These are phyloP conservation scores for Dromococcyx pavoninus DNA, from an alignment of 2,797 vertebrate genomes.

Conservation along the genomic window DNA sequence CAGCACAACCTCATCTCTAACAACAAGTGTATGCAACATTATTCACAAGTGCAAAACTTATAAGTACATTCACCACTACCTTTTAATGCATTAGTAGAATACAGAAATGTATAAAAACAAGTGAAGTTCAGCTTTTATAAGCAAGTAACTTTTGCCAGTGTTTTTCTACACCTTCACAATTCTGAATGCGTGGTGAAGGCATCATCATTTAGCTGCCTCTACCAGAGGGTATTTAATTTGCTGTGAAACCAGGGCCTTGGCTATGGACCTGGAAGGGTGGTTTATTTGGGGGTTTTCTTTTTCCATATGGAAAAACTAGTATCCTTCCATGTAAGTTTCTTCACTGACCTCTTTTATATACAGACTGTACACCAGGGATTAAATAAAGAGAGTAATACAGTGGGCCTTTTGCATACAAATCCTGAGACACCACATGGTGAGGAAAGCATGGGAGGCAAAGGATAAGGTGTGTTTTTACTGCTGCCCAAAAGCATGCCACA, in stretches of 20 bases:
- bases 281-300: no score
- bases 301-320: background rate
- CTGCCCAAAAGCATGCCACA: background rate
- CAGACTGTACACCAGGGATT: background rate
- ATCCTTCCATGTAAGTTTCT: background rate
- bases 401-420: background rate
- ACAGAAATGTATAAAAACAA: background rate
- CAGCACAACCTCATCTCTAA: background rate
- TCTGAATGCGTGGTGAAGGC: accelerated
- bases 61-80: background rate
- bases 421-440: background rate
- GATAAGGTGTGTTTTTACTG: background rate
- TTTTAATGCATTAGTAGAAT: background rate
- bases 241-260: background rate
- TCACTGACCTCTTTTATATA: background rate
- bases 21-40: background rate
- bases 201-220: background rate
- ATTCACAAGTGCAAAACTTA: background rate
- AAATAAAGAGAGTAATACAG: background rate
- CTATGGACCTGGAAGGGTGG: background rate
- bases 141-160: background rate
- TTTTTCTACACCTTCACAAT: background rate
- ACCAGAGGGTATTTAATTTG: background rate
- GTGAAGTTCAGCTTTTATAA: background rate
- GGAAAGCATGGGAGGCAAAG: background rate